Evolutionary conservation across 1,140 invertebrate species (phyloP).

Genomic region (Sesamia nonagrioides): DNA sequence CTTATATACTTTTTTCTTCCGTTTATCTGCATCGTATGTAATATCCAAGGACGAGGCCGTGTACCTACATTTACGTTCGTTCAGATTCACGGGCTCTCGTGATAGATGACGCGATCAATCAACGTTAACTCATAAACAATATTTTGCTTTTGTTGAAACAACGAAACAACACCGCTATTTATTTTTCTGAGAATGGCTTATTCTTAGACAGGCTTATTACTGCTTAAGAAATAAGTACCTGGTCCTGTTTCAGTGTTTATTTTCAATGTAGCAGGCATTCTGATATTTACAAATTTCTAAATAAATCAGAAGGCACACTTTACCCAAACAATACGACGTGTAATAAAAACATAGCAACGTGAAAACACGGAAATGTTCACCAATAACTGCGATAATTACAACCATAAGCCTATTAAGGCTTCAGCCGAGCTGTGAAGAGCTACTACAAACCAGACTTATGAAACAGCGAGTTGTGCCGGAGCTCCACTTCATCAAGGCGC

Average conservation of each 20-base stretch:
- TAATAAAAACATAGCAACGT: background rate
- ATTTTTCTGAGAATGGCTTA: background rate
- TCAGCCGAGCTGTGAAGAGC: background rate
- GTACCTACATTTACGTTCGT: background rate
- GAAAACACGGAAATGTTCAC: background rate
- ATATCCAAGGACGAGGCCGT: background rate
- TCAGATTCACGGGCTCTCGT: slow-evolving; percentile 19
- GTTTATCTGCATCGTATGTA: background rate
- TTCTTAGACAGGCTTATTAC: background rate
- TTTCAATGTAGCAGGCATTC: background rate
- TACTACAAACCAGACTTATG: background rate
- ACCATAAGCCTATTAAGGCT: background rate
- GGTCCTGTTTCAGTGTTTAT: background rate
- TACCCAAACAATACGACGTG: background rate
- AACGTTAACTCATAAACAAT: slow-evolving; percentile 56
- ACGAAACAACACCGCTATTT: background rate
- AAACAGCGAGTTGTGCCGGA: background rate
- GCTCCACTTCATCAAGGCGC: background rate
- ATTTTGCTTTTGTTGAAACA: slow-evolving; percentile 4
- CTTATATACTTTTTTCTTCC: background rate
- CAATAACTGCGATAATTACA: slow-evolving; percentile 10
- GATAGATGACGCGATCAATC: slow-evolving; percentile 61
- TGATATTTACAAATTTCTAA: no score
- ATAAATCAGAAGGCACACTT: background rate
- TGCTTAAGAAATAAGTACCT: background rate